phyloP scores from a whole-genome alignment of 2,888 invertebrate genomes.

The Andrena chrysosceles region DNA sequence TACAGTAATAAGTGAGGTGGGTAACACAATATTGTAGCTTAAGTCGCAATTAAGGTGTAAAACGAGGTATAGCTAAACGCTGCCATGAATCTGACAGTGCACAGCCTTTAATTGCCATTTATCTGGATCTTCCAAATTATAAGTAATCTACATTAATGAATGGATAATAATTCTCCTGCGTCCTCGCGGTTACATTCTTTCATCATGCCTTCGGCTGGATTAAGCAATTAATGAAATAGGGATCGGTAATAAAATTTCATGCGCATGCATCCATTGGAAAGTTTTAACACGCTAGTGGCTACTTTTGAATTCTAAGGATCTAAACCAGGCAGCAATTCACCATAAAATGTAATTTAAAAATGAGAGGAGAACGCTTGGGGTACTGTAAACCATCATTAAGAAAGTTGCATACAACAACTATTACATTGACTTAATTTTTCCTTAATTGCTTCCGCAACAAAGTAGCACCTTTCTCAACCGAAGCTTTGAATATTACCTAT shows the following conservation, averaged over 20 bases:
- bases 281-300: not conserved
- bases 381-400: too few species aligned
- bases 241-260: slow-evolving; percentile 1
- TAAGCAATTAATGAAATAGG: slow-evolving; percentile 1
- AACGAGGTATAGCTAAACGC: slow-evolving; percentile 5
- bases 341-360: not conserved
- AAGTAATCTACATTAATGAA: not conserved
- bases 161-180: slow-evolving; percentile 2
- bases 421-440: too few species aligned
- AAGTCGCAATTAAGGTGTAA: slow-evolving; percentile 3
- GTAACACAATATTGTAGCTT: not conserved
- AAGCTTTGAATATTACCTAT: too few species aligned
- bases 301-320: not conserved
- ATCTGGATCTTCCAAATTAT: slow-evolving; percentile 9
- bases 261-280: slow-evolving; percentile 14
- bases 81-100: not conserved
- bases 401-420: too few species aligned
- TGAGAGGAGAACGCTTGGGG: not conserved
- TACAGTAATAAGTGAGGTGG: not conserved
- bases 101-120: slow-evolving; percentile 1
- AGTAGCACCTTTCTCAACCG: too few species aligned
- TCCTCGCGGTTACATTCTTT: not conserved
- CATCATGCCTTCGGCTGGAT: not conserved
- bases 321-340: not conserved
- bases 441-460: too few species aligned